These are phyloP conservation scores for Papilio dardanus DNA, from an alignment of 1,140 invertebrate species.

Conservation along the genomic window DNA sequence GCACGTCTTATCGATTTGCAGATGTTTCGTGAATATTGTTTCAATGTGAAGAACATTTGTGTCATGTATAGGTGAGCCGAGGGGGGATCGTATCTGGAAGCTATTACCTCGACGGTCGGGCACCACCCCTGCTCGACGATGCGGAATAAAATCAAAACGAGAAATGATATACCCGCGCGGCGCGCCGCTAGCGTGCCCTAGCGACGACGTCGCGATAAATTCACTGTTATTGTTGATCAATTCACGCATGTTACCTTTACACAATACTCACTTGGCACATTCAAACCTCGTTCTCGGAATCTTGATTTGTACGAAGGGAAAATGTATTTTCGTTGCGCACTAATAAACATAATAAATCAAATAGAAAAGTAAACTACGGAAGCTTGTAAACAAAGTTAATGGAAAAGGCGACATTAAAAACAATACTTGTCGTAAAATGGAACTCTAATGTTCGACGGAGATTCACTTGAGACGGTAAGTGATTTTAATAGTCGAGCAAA, in stretches of 20 bases:
- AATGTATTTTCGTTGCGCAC: neutral
- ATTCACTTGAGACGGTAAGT: slow-evolving; percentile 64
- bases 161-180: slow-evolving; percentile 66
- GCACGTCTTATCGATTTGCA: slow-evolving; percentile 60
- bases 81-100: slow-evolving; percentile 65
- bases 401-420: slow-evolving; percentile 41
- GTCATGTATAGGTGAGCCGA: slow-evolving; percentile 64
- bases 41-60: slow-evolving; percentile 68
- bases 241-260: slow-evolving; percentile 54
- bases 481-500: slow-evolving; percentile 79
- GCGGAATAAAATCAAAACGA: slow-evolving; percentile 71
- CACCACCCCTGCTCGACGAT: slow-evolving; percentile 50
- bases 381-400: slow-evolving; percentile 27
- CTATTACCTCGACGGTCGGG: slow-evolving; percentile 62
- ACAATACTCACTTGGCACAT: slow-evolving; percentile 26
- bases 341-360: slow-evolving; percentile 14
- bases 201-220: slow-evolving; percentile 51
- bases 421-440: slow-evolving; percentile 47
- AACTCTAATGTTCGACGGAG: slow-evolving; percentile 47
- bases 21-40: slow-evolving; percentile 71
- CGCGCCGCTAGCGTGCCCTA: slow-evolving; percentile 36
- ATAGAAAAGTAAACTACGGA: neutral
- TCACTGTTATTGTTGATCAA: slow-evolving; percentile 53
- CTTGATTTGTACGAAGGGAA: slow-evolving; percentile 4
- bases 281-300: neutral